Conservation (phyloP, 2,888 invertebrate genomes). For the Lycia hirtaria region DNA sequence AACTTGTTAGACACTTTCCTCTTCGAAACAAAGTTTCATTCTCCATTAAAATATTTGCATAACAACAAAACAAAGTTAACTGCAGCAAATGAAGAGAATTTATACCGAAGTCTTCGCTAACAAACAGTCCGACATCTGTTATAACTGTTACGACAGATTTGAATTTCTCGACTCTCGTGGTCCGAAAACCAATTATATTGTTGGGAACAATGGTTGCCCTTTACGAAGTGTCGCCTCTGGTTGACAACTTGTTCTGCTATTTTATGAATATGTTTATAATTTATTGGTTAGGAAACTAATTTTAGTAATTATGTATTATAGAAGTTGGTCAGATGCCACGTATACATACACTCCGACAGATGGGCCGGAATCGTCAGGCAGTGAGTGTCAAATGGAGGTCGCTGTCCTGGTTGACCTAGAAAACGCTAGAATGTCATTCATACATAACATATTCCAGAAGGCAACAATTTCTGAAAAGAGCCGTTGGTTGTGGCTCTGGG, state of each 20-base stretch:
- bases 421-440: too few relatives aligned
- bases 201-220: slow-evolving; percentile 50
- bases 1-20: background rate
- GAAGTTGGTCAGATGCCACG: too few relatives aligned
- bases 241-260: slow-evolving; percentile 20
- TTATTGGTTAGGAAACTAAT: background rate
- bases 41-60: slow-evolving; percentile 4
- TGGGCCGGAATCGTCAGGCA: too few relatives aligned
- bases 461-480: too few relatives aligned
- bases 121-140: slow-evolving; percentile 26
- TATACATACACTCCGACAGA: too few relatives aligned
- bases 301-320: background rate
- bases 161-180: slow-evolving; percentile 49
- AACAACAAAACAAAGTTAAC: slow-evolving; percentile 10
- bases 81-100: slow-evolving; percentile 14
- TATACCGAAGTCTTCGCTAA: slow-evolving; percentile 15
- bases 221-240: slow-evolving; percentile 18
- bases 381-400: too few relatives aligned
- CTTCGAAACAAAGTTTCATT: background rate
- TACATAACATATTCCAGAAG: too few relatives aligned
- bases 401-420: too few relatives aligned
- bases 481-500: too few relatives aligned
- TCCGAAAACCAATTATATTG: slow-evolving; percentile 64
- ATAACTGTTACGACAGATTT: slow-evolving; percentile 36
- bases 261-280: slow-evolving; percentile 1